Evolutionary conservation across 2,797 vertebrate species (phyloP), one percentile per base, ranked within the genome.

Genomic region (Allobates femoralis): DNA sequence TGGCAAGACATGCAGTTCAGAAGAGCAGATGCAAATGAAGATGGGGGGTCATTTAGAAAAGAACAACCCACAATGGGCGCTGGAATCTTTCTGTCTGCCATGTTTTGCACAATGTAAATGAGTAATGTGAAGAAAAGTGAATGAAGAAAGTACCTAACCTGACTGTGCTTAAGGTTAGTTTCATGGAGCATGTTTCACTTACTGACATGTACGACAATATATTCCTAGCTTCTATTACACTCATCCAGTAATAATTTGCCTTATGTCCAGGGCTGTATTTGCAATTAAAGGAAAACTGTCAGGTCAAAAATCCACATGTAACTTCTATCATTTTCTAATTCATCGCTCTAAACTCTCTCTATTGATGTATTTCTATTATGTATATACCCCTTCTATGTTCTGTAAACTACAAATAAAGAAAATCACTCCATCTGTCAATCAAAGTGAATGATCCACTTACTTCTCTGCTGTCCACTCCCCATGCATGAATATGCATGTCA

Each of bases 11-110:
- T 69, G 32, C 50, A 71, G 75, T 71, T 71, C 15, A 56, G 64
- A 69, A 73, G 34, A 79, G 79, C 50, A 79, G 84, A 69, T 67
- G 76, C 51, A 79, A 79, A 79, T 58, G 51, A 79, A 71, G 30
- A 71, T 46, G 64, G 74, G 84, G 66, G 66, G 66, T 73, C 74
- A 85, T 73, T 80, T 53, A 50, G 55, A 85, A 73, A 12, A 69
- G 18, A 85, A 85, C 51, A 85, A 69, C 66, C 34, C 71, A 23
- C 67, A 37, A 37, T 80, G 32, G 5, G 55, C 62, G 53, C 64
- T 79, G 46, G 41, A 73, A 73, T 28, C 23, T 62, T 85, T 85
- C 67, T 79, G 23, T 80, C n/a, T 77, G 46, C 41, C 26, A 73
- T 71, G 11, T 26, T 50, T 71, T 79, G 60, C 28, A 79, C 62